Conservation (phyloP, 2,113 vertebrate species). For the Ciconia maguari region DNA sequence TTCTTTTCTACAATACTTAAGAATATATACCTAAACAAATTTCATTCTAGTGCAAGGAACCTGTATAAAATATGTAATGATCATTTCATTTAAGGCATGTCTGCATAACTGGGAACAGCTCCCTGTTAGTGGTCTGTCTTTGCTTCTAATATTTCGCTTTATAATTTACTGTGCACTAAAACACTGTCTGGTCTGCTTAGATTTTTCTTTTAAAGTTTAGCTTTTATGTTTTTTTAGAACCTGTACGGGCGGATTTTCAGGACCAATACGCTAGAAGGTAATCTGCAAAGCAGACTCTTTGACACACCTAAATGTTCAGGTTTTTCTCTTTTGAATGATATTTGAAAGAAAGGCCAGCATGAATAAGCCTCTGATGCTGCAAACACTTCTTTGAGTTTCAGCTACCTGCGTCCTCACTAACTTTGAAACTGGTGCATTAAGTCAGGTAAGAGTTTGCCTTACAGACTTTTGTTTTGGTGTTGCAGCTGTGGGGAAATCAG, state of each 20-base stretch:
- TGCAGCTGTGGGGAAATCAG: not conserved
- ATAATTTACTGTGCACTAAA: not conserved
- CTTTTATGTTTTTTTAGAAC: constrained; percentile 41
- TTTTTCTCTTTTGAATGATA: not conserved
- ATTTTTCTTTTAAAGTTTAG: not conserved
- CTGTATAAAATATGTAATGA: not conserved
- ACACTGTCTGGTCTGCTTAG: not conserved
- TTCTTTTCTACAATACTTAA: not conserved
- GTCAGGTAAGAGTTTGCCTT: not conserved
- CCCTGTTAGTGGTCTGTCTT: not conserved
- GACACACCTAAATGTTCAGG: not conserved
- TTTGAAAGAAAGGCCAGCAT: not conserved
- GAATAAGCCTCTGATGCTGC: not conserved
- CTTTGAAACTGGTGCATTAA: not conserved
- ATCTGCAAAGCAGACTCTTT: not conserved
- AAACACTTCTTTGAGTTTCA: not conserved
- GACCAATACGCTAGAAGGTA: constrained; percentile 6
- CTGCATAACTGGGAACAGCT: not conserved
- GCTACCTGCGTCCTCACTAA: not conserved
- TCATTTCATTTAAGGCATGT: not conserved
- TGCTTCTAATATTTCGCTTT: not conserved
- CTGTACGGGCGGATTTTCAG: not conserved
- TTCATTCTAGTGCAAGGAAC: not conserved
- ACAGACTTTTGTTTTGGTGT: not conserved
- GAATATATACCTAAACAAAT: not conserved